Evolutionary conservation across 2,888 invertebrate species (phyloP).

Genomic region (Leptinotarsa juncta): DNA sequence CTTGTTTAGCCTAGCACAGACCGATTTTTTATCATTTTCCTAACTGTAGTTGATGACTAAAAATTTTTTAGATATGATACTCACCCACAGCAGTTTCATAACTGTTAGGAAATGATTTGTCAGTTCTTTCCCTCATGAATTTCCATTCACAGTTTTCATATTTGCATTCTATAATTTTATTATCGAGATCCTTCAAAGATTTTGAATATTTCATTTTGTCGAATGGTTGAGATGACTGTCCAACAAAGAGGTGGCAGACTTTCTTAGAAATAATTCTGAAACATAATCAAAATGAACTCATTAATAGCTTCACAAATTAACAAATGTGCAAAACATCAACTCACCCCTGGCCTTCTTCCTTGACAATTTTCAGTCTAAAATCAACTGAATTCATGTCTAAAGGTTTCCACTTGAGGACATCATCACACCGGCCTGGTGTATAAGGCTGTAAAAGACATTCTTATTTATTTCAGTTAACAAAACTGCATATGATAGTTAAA

Average conservation of each 20-base stretch:
- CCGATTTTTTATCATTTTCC: too few relatives aligned
- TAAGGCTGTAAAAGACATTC: slow-evolving; percentile 74
- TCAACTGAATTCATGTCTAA: slow-evolving; percentile 94
- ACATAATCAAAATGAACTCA: slow-evolving; percentile 28
- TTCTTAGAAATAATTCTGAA: slow-evolving; percentile 52
- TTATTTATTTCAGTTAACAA: slow-evolving; percentile 15
- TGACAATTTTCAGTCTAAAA: slow-evolving; percentile 87
- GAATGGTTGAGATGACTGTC: slow-evolving; percentile 76
- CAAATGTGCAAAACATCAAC: slow-evolving; percentile 49
- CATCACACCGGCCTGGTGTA: slow-evolving; percentile 81
- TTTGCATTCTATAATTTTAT: slow-evolving; percentile 97
- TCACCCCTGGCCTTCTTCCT: slow-evolving; percentile 79
- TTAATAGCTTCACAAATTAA: neutral
- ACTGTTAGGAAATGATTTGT: slow-evolving; percentile 96
- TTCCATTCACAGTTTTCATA: slow-evolving; percentile 86
- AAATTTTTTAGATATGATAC: slow-evolving; percentile 23
- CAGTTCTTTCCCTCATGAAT: slow-evolving; percentile 94
- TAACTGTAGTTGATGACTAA: too few relatives aligned
- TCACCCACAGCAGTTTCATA: slow-evolving; percentile 84
- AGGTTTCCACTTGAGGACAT: slow-evolving; percentile 98
- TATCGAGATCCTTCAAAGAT: slow-evolving; percentile 81
- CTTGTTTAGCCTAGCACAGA: too few relatives aligned
- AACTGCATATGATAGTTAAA: neutral
- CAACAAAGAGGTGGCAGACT: slow-evolving; percentile 83
- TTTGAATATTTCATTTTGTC: slow-evolving; percentile 83